These are phyloP conservation scores for Halocynthia aurantium DNA, from an alignment of 23 tunicate species.

Conservation along the genomic window DNA sequence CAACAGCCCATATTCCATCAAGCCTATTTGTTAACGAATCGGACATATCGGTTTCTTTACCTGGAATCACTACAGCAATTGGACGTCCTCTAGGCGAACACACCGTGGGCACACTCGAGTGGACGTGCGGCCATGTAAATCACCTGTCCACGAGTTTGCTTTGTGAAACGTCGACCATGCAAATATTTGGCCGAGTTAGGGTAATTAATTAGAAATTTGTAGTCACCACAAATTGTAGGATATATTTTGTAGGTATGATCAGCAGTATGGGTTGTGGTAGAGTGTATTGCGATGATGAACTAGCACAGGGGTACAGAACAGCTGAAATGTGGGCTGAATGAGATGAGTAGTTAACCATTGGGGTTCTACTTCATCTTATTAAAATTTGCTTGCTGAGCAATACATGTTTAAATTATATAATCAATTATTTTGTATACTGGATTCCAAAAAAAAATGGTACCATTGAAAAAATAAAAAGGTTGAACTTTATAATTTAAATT, in stretches of 20 bases:
- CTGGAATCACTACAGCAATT: slow-evolving; percentile 36
- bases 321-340: slow-evolving; percentile 29
- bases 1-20: slow-evolving; percentile 55
- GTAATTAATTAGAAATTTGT: slow-evolving; percentile 11
- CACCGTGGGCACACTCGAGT: slow-evolving; percentile 51
- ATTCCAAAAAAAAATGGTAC: too few relatives aligned
- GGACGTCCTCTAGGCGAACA: slow-evolving; percentile 55
- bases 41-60: slow-evolving; percentile 29
- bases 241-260: not conserved
- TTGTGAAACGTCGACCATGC: slow-evolving; percentile 24
- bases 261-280: too few relatives aligned
- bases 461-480: too few relatives aligned
- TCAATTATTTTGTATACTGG: too few relatives aligned
- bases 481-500: too few relatives aligned
- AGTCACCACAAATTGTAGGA: slow-evolving; percentile 4
- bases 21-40: slow-evolving; percentile 38
- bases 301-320: slow-evolving; percentile 38
- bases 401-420: not conserved
- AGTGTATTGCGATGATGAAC: slow-evolving; percentile 14
- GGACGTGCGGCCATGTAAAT: slow-evolving; percentile 30
- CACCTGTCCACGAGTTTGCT: slow-evolving; percentile 51
- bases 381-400: slow-evolving; percentile 14
- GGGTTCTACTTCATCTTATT: slow-evolving; percentile 3
- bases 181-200: slow-evolving; percentile 56
- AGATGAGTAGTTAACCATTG: slow-evolving; percentile 11